Conservation (phyloP, 2,888 invertebrate genomes). For the Harpalus rubripes region DNA sequence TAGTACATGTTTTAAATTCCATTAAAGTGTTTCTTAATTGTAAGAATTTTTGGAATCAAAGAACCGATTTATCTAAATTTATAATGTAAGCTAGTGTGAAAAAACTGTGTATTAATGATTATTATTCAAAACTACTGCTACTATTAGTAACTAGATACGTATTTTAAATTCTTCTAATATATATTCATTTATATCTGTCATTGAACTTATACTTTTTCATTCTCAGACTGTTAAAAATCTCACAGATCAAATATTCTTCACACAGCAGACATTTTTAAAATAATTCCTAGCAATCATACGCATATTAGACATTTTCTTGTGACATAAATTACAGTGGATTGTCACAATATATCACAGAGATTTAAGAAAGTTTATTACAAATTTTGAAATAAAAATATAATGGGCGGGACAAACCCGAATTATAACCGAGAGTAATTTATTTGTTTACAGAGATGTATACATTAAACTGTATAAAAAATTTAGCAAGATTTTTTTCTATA, state of each 20-base stretch:
- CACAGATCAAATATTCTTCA: constrained; percentile 32
- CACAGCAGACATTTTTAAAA: constrained; percentile 33
- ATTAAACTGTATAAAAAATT: neutral
- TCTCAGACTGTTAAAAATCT: constrained; percentile 6
- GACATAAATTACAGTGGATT: constrained; percentile 31
- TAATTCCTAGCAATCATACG: neutral
- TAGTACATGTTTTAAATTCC: constrained; percentile 21
- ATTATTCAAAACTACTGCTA: constrained; percentile 30
- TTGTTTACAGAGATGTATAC: constrained; percentile 11
- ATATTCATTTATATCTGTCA: constrained; percentile 22
- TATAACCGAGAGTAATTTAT: constrained; percentile 28
- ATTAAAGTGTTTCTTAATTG: constrained; percentile 23
- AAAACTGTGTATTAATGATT: constrained; percentile 23
- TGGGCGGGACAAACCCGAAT: constrained; percentile 25
- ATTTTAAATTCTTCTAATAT: constrained; percentile 28
- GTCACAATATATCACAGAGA: constrained; percentile 44
- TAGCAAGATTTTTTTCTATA: neutral
- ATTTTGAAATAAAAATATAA: constrained; percentile 42
- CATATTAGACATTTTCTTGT: constrained; percentile 34
- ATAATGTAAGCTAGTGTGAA: constrained; percentile 25
- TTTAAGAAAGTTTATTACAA: constrained; percentile 40
- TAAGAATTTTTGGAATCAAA: constrained; percentile 25
- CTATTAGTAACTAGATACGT: constrained; percentile 46
- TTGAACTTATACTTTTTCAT: constrained; percentile 17
- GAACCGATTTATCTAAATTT: constrained; percentile 32